Evolutionary conservation across 1,140 invertebrate species (phyloP), one percentile per base, ranked within the genome.

Genomic region (Drosophila mauritiana): DNA sequence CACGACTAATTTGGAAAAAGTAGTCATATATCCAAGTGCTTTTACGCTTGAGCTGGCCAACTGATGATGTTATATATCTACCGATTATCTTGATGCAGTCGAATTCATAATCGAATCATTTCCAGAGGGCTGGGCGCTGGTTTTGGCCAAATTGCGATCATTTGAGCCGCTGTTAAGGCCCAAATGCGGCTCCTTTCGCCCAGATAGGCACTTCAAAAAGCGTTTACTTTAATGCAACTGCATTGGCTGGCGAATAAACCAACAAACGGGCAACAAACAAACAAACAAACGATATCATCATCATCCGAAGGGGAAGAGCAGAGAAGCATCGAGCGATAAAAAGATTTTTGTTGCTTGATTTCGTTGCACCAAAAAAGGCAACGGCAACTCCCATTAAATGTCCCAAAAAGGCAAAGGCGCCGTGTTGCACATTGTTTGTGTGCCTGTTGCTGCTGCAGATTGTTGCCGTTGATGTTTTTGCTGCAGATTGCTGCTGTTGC

Each of bases 321-420:
- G 49, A 42, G 10, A 53, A 42, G 37, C n/a, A 43, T 45, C 40
- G 61, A 69, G 73, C 76, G 83, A 77, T 88, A 77, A 83, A 83
- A 77, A 70, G 75, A 80, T 89, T 78, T 89, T 72, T 89, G 84
- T 89, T 78, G 62, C 75, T 89, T 89, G 85, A 84, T 89, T 89
- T 89, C 58, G 80, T 62, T 89, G 84, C 70, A 84, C 84, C 84
- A 89, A 89, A 89, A 84, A 89, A 89, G 84, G 84, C 84, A 89
- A 89, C 80, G 84, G 80, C 84, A 89, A 89, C 84, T 89, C 84
- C 84, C 84, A 89, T 89, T 89, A 89, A 89, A 84, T 58, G 59
- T 78, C 84, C 84, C 80, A 84, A 89, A 84, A 89, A 89, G 84
- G 84, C 73, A 83, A 89, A 78, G 79, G 61, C 62, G 78, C 65